Conservation (phyloP, 37 sponge, comb jelly and placozoan genomes). For the Cliona cf. orientalis region DNA sequence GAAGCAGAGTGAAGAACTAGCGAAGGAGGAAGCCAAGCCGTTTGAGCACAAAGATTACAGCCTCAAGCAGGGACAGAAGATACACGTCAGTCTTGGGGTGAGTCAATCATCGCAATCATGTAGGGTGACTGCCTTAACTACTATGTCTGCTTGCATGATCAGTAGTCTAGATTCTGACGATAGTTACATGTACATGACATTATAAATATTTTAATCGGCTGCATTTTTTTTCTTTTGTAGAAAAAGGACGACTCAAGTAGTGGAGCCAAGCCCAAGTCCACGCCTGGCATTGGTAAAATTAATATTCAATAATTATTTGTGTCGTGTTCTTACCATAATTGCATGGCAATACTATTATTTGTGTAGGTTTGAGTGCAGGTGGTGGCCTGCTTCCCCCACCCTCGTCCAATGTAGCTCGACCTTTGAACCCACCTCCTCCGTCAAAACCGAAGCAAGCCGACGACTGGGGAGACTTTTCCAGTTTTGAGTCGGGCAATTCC, state of each 20-base stretch:
- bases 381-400: constrained; percentile 58
- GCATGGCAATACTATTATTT: too few relatives aligned
- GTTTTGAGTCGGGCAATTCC: not conserved
- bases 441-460: constrained; percentile 13
- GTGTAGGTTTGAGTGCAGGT: constrained; percentile 10
- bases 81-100: constrained; percentile 57
- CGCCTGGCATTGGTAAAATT: not conserved
- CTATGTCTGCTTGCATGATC: not conserved
- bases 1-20: constrained; percentile 62
- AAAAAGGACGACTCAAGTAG: too few relatives aligned
- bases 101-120: too few relatives aligned
- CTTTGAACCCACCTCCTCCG: constrained; percentile 27
- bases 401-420: constrained; percentile 16
- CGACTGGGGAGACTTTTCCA: constrained; percentile 60
- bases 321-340: not conserved
- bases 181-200: too few relatives aligned
- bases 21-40: constrained; percentile 68
- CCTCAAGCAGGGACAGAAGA: constrained; percentile 85
- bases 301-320: not conserved
- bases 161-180: not conserved
- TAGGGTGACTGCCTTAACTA: not conserved
- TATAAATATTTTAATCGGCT: too few relatives aligned
- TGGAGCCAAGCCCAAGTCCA: too few relatives aligned
- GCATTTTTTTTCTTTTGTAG: too few relatives aligned
- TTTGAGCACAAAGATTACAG: constrained; percentile 76